Evolutionary conservation across 2,888 invertebrate species (phyloP), one percentile per base, ranked within the genome.

Genomic region (Hololepta plana): DNA sequence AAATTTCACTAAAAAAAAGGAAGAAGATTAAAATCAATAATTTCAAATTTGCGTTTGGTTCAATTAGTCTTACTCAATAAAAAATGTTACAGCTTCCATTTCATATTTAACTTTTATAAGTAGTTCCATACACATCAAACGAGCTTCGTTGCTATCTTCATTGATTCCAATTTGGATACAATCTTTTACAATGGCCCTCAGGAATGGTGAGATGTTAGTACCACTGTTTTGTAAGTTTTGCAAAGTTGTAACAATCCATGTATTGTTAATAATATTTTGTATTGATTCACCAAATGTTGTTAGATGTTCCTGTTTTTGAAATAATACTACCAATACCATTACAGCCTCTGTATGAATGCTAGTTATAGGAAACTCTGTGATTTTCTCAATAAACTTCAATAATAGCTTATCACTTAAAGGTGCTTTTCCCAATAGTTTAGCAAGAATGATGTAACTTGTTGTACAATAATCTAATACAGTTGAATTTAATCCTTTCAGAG

Each of bases 401-500:
- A 77, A 59, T 1, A 73, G 46, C 24, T 59, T 58, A 2, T 51
- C 38, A 16, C 60, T 58, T 2, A 88, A 45, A 23, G 57, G 61
- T 0, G 67, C 59, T 53, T 74, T 76, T 0, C 65, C 59, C 1
- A 72, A 57, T 8, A 88, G 45, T 43, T 72, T 73, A 1, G 74
- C 72, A 0, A 73, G 49, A 13, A 87, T 68, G 50, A 85, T 70
- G 43, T 75, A 79, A 1, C 70, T 62, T 1, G 77, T 67, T 1
- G 82, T 70, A 39, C 68, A 64, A 47, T 72, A 82, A 50, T 87
- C 82, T 0, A 61, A 44, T 2, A 72, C 55, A 0, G 62, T 46
- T 2, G 80, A 80, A 10, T 61, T 62, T 9, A 88, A 53, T 0
- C 80, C 85, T 38, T 64, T 65, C 1, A 74, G 43, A n/a, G 90